Percentiles rank a stretch among this genome's conserved stretches.
phyloP scores from a whole-genome alignment of 2,113 vertebrate genomes.

The Tympanuchus pallidicinctus region DNA sequence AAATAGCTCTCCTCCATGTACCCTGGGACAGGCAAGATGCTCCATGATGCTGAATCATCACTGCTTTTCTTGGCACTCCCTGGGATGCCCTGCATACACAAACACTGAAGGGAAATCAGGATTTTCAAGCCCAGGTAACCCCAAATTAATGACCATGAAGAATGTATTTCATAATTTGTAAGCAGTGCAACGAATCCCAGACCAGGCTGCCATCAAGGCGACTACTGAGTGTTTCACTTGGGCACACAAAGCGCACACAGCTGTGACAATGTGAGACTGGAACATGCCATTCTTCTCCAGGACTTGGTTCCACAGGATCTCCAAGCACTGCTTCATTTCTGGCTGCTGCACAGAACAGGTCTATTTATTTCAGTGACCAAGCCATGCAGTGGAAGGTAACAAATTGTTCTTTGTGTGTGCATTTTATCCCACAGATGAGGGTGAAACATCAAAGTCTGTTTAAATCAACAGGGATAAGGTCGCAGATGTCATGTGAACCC shows the following conservation, averaged over 20 bases:
- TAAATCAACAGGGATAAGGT: neutral
- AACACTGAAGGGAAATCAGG: neutral
- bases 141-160: neutral
- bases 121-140: neutral
- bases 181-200: neutral
- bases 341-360: neutral
- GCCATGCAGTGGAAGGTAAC: neutral
- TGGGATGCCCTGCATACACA: neutral
- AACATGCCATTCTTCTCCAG: neutral
- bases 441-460: neutral
- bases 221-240: neutral
- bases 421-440: fast-evolving
- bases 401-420: neutral
- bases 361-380: neutral
- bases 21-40: neutral
- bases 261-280: neutral
- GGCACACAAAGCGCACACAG: fast-evolving
- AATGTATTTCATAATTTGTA: neutral
- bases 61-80: neutral
- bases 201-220: neutral
- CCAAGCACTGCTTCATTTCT: neutral
- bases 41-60: neutral
- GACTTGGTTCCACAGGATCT: neutral
- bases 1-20: neutral
- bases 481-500: neutral